A percentile compares a stretch with the other conserved stretches of the same genome.
phyloP scores from a whole-genome alignment of 2,888 invertebrate species.

The Drosophila neutralis region DNA sequence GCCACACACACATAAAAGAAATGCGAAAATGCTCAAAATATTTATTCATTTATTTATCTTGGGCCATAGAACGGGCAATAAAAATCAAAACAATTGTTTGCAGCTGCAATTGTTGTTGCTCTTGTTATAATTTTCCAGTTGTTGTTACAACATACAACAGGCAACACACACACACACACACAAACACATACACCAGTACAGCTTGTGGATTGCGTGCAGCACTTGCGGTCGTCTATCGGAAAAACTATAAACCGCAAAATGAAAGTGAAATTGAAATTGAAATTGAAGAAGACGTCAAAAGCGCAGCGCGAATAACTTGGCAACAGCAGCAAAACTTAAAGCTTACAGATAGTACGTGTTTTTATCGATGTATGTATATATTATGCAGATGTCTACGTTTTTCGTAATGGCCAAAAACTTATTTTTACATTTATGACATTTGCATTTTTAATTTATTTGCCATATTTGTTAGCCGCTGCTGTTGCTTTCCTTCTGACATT shows the following conservation, averaged over 20 bases:
- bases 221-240: slow-evolving; percentile 68
- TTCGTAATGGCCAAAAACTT: slow-evolving; percentile 43
- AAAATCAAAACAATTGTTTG: slow-evolving; percentile 40
- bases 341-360: slow-evolving; percentile 4
- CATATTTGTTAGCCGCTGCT: slow-evolving; percentile 9
- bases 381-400: slow-evolving; percentile 42
- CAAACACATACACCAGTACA: slow-evolving; percentile 31
- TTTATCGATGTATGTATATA: slow-evolving; percentile 9
- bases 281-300: slow-evolving; percentile 75
- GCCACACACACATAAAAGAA: slow-evolving; percentile 10
- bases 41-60: slow-evolving; percentile 32
- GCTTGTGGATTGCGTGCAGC: slow-evolving; percentile 68
- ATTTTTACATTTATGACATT: slow-evolving; percentile 51
- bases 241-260: slow-evolving; percentile 70
- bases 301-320: slow-evolving; percentile 40
- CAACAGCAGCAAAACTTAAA: slow-evolving; percentile 11
- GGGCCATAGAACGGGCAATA: slow-evolving; percentile 50
- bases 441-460: slow-evolving; percentile 43
- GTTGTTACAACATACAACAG: slow-evolving; percentile 72
- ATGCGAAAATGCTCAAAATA: slow-evolving; percentile 23
- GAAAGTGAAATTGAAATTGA: slow-evolving; percentile 79
- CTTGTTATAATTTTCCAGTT: slow-evolving; percentile 67
- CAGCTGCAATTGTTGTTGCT: slow-evolving; percentile 59
- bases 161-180: slow-evolving; percentile 26
- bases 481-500: slow-evolving; percentile 12